Conservation (phyloP, 2,113 vertebrate genomes). For the Actinemys pallida region DNA sequence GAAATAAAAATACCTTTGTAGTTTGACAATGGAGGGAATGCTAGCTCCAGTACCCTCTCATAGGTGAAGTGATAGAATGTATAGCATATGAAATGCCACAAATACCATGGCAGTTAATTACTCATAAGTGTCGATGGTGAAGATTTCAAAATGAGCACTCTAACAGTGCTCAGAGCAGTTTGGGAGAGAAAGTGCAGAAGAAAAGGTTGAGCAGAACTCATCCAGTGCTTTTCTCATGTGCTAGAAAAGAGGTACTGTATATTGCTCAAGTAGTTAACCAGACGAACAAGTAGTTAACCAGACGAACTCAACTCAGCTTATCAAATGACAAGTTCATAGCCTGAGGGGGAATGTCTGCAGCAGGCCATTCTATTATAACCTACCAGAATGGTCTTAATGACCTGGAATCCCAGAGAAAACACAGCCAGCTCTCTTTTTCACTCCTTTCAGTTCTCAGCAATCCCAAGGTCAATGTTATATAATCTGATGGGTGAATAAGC, state of each 20-base stretch:
- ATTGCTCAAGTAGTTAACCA: slow-evolving; percentile 46
- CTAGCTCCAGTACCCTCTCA: background rate
- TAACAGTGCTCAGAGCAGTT: slow-evolving; percentile 35
- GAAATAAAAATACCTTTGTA: background rate
- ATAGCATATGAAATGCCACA: background rate
- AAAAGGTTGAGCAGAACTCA: slow-evolving; percentile 21
- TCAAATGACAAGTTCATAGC: slow-evolving; percentile 58
- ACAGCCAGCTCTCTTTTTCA: slow-evolving; percentile 12
- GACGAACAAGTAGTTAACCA: slow-evolving; percentile 24
- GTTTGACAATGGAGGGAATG: background rate
- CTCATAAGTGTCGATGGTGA: slow-evolving; percentile 6
- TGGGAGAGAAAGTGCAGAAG: background rate
- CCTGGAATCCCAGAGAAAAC: slow-evolving; percentile 44
- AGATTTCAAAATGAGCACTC: background rate
- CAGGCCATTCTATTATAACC: slow-evolving; percentile 19
- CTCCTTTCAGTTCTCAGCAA: slow-evolving; percentile 52
- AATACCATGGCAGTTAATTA: slow-evolving; percentile 6
- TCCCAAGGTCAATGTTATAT: slow-evolving; percentile 34
- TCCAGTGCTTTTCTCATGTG: slow-evolving; percentile 41
- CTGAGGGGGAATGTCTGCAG: slow-evolving; percentile 46
- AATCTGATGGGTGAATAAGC: slow-evolving; percentile 68
- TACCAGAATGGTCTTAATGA: slow-evolving; percentile 53
- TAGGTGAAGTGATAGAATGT: background rate
- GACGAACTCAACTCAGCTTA: slow-evolving; percentile 15
- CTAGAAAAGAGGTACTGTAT: slow-evolving; percentile 32